Evolutionary conservation across 2,888 invertebrate genomes (phyloP), one percentile per base, ranked within the genome.

Genomic region (Ochropleura plecta): DNA sequence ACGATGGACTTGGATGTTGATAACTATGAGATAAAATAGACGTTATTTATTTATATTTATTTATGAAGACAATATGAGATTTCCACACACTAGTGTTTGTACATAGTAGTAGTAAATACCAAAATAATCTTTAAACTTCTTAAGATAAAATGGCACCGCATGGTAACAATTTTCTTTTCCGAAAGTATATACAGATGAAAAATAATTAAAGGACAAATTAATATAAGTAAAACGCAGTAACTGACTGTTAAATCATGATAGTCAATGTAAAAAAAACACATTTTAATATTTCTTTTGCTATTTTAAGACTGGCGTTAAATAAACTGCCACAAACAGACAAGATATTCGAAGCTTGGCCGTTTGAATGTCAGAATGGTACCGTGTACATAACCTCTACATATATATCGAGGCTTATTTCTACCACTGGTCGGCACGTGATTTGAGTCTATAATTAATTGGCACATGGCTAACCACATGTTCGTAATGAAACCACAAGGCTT

Each of bases 311-410:
- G 20, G 18, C 40, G 48, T 49, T 6, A 62, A 57, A 73, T 46
- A 51, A 40, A 18, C 59, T 80, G 75, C 60, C 65, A 78, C 0
- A 12, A 48, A n/a, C 78, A 75, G 65, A 18, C 44, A 30, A 44
- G 44, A 53, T 6, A 48, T 55, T 51, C n/a, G 12, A 9, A 3
- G 20, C 44, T 57, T 59, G 3, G 53, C 46, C 48, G 9, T n/a
- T 60, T 10, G 16, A 10, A 62, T 62, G 10, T 18, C 55, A 55
- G 62, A 14, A 5, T 49, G 40, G 5, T 30, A 42, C 16, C 59
- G 46, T 20, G 68, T 68, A 46, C 30, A 46, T n/a, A 14, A 68
- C n/a, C 7, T 16, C 3, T 12, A 7, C 1, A 12, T 40, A 53
- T 9, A 30, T 5, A 12, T 12, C 18, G 20, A 40, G 1, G 9